Percentiles rank a stretch among this genome's conserved stretches.
These are phyloP conservation scores for Parazoanthus atlanticus DNA, from an alignment of 92 coral and sea anemone genomes.

Conservation along the genomic window DNA sequence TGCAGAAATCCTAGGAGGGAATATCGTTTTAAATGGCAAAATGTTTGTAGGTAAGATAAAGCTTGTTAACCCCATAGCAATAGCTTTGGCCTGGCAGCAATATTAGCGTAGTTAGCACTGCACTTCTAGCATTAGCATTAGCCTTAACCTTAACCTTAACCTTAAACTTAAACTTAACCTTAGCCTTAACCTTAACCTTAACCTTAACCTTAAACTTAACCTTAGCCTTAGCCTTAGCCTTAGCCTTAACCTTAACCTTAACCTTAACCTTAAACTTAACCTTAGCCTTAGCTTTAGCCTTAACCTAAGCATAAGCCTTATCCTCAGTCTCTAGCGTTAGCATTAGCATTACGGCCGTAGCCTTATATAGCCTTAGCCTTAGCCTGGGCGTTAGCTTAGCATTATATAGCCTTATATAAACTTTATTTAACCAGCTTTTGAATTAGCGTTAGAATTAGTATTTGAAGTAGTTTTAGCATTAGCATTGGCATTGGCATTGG, in stretches of 20 bases:
- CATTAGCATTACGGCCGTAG: neutral
- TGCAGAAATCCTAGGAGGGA: constrained; percentile 81
- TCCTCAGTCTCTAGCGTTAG: neutral
- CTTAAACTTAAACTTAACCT: too few relatives aligned
- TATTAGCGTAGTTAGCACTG: neutral
- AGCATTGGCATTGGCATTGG: neutral
- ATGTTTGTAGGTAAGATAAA: constrained; percentile 70
- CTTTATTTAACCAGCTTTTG: neutral
- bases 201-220: too few relatives aligned
- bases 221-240: too few relatives aligned
- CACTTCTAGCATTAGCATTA: too few relatives aligned
- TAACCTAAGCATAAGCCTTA: neutral
- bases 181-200: too few relatives aligned
- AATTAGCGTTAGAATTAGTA: neutral
- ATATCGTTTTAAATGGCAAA: constrained; percentile 70
- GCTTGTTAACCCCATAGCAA: neutral
- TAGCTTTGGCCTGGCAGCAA: neutral
- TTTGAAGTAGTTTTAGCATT: neutral
- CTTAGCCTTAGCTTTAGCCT: too few relatives aligned
- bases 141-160: neutral
- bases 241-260: too few relatives aligned
- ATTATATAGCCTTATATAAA: too few relatives aligned
- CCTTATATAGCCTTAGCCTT: neutral
- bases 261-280: too few relatives aligned
- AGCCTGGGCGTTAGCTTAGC: neutral